Conservation (phyloP, 2,113 vertebrate genomes). For the Hyla sarda region DNA sequence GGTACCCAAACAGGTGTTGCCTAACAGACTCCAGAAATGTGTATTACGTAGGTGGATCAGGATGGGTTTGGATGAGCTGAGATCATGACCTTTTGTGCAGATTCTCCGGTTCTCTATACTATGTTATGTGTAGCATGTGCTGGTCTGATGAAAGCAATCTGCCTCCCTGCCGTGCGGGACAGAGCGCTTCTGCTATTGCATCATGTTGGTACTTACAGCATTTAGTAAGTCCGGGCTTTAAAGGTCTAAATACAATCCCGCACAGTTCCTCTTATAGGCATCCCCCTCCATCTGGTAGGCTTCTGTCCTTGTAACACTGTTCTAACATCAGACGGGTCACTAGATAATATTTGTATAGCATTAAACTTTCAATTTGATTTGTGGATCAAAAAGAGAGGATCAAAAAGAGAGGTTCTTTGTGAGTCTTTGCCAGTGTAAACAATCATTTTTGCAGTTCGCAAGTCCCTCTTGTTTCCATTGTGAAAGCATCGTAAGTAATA, state of each 20-base stretch:
- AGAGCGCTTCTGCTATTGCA: neutral
- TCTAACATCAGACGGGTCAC: constrained; percentile 3
- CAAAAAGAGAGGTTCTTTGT: neutral
- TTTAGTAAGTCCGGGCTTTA: neutral
- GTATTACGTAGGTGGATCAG: neutral
- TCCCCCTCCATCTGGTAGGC: constrained; percentile 1
- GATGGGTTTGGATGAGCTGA: neutral
- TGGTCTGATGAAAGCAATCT: neutral
- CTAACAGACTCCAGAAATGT: neutral
- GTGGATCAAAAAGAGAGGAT: neutral
- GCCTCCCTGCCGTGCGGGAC: neutral
- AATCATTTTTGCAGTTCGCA: neutral
- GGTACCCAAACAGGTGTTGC: neutral
- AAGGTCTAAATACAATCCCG: constrained; percentile 15
- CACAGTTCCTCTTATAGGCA: neutral
- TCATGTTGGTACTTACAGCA: neutral
- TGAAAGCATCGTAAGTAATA: neutral
- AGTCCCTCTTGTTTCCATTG: neutral
- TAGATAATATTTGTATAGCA: neutral
- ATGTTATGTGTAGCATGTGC: neutral
- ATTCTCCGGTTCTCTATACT: neutral
- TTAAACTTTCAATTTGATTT: constrained; percentile 16
- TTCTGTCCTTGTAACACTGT: neutral
- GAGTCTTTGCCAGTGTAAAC: neutral
- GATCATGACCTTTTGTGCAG: neutral